Base-by-base conservation (phyloP, 2,888 invertebrate species). In the Chymomyza procnemis region DNA sequence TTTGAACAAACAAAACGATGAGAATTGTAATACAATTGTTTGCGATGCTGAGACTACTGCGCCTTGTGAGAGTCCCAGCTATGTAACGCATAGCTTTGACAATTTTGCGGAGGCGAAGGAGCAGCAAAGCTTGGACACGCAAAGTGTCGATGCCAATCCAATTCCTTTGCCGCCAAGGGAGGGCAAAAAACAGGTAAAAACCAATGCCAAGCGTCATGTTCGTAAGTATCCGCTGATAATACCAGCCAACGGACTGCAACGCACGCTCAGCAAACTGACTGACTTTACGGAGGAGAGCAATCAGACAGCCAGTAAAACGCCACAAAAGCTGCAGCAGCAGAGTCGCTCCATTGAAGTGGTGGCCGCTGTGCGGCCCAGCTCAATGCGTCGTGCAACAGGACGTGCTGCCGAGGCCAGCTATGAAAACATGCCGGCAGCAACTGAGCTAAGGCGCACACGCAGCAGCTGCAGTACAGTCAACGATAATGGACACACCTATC, bases 191-290 rank as follows among this genome's bases (percentile, higher is more conserved):
- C 89, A 90, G 69, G 91, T 94, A n/a, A 92, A 93, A 69, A 91
- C 92, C 0, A 92, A 93, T 76, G 92, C 93, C 9, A 93, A 95
- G 85, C 92, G 96, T 14, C 96, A 96, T 88, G 95, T 95, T 66
- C 92, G 96, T 48, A 96, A 96, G 88, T 95, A 96, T 92, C 96
- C 96, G 0, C 91, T 97, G 47, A 94, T 96, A 61, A 95, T 96
- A 78, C 95, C 96, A 3, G 93, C 92, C 4, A 93, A 93, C 19
- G 94, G 93, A 3, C 90, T 94, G 2, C 94, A 94, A 75, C 91
- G 93, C 50, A 94, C 94, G 0, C 85, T 94, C 1, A 93, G 93
- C 64, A 93, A 94, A 82, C 92, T 94, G 73, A 62, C 86, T 0
- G 84, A 82, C 54, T 86, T 78, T 21, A 54, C 19, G 0, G 68